Base-by-base conservation (phyloP, 2,797 vertebrate genomes). In the Chloroceryle inda region DNA sequence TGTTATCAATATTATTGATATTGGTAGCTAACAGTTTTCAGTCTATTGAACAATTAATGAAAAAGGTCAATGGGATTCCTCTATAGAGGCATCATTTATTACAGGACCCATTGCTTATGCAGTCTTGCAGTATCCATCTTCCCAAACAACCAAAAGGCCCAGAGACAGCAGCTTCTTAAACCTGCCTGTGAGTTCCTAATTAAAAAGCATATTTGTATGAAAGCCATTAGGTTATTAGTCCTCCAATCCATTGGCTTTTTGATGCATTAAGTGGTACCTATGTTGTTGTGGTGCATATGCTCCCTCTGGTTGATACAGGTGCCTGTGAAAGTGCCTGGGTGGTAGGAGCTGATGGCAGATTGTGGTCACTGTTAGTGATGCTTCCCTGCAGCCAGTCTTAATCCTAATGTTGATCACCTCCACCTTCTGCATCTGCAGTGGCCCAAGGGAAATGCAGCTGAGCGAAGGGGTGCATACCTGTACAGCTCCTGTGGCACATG, bases 51-150 rank as follows among this genome's bases (percentile, higher is more conserved):
- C 92, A 92, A 93, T 96, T 92, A 96, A 84, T 66, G n/a, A 63
- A 92, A 97, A 97, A 96, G 95, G 95, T 96, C 90, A 82, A 11
- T 8, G 33, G 44, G 94, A 88, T 64, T 96, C 93, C 90, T 85
- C 89, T 9, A 16, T 8, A 89, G 89, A 55, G 11, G 12, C 35
- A 40, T 88, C 26, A 23, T 80, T 94, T 84, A 58, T 94, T 84
- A 53, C 72, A 74, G 92, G 94, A 80, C 72, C 91, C 35, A 63
- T 94, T 90, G 88, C 94, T 91, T 85, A 42, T 53, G 56, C 27
- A 63, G 7, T 82, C 79, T 90, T 2, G 1, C 49, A 35, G 44
- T 59, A 92, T 95, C 78, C 42, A 5, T 96, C 92, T 97, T 94
- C 93, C 92, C 89, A 80, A 95, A 93, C 50, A 85, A 93, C 61